These are phyloP conservation scores for Lochmaea capreae DNA, from an alignment of 2,888 invertebrate species.

Conservation along the genomic window DNA sequence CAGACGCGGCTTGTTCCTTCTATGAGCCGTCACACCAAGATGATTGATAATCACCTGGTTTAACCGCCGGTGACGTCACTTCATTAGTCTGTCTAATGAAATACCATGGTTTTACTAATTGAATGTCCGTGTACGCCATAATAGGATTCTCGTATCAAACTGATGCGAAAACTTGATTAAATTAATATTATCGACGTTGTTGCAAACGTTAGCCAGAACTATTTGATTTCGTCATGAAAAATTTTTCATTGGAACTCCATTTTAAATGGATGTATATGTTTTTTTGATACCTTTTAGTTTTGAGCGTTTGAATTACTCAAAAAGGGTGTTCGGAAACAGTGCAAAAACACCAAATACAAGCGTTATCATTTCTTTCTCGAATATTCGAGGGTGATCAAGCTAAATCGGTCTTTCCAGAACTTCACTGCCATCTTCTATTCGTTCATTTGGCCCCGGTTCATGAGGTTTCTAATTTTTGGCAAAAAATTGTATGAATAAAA, in stretches of 20 bases:
- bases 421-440: too few species aligned
- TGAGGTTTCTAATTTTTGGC: too few species aligned
- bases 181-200: conserved; percentile 54
- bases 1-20: conserved; percentile 29
- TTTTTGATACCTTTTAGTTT: too few species aligned
- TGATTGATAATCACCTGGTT: conserved; percentile 65
- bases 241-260: background rate
- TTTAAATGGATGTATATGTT: too few species aligned
- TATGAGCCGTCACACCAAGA: conserved; percentile 49
- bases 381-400: too few species aligned
- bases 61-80: conserved; percentile 64
- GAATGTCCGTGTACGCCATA: conserved; percentile 65
- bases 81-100: conserved; percentile 65
- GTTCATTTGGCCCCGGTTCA: too few species aligned
- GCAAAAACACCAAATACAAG: too few species aligned
- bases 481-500: too few species aligned
- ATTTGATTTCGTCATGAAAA: background rate
- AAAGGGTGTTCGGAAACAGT: too few species aligned
- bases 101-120: conserved; percentile 66
- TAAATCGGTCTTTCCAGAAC: too few species aligned
- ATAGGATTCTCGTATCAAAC: conserved; percentile 64
- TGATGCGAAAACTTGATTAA: conserved; percentile 59
- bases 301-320: too few species aligned
- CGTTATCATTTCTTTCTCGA: too few species aligned
- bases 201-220: conserved; percentile 21